phyloP scores from a whole-genome alignment of 2,113 vertebrate genomes.

The Gymnobelideus leadbeateri region DNA sequence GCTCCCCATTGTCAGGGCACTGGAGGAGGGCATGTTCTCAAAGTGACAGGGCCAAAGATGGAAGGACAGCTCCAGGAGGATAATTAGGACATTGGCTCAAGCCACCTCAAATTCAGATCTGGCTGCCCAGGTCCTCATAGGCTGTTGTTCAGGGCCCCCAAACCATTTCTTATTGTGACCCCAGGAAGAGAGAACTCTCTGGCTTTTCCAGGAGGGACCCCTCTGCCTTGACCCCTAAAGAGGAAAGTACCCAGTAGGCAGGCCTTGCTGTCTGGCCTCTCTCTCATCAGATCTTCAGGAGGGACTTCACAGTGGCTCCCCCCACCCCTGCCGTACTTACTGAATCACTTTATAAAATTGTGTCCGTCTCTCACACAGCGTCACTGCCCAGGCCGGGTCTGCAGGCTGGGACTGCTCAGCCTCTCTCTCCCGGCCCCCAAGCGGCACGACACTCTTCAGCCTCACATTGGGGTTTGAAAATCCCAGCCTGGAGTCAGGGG shows the following conservation, averaged over 20 bases:
- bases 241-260: not conserved
- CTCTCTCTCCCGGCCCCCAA: constrained; percentile 74
- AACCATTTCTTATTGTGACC: not conserved
- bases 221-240: not conserved
- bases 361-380: constrained; percentile 79
- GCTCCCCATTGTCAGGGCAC: not conserved
- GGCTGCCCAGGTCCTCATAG: not conserved
- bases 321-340: constrained; percentile 74
- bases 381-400: constrained; percentile 78
- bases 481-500: constrained; percentile 80
- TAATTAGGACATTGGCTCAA: not conserved
- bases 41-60: not conserved
- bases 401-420: constrained; percentile 70
- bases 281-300: constrained; percentile 11
- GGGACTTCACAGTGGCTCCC: constrained; percentile 34
- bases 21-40: not conserved
- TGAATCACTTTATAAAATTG: constrained; percentile 81
- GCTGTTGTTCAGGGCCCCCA: not conserved
- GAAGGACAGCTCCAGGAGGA: not conserved
- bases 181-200: not conserved
- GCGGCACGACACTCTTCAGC: constrained; percentile 79
- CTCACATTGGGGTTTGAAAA: constrained; percentile 78
- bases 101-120: not conserved
- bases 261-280: not conserved
- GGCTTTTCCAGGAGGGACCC: not conserved